Base-by-base conservation (phyloP, 2,797 vertebrate species). In the Meda fulgida region DNA sequence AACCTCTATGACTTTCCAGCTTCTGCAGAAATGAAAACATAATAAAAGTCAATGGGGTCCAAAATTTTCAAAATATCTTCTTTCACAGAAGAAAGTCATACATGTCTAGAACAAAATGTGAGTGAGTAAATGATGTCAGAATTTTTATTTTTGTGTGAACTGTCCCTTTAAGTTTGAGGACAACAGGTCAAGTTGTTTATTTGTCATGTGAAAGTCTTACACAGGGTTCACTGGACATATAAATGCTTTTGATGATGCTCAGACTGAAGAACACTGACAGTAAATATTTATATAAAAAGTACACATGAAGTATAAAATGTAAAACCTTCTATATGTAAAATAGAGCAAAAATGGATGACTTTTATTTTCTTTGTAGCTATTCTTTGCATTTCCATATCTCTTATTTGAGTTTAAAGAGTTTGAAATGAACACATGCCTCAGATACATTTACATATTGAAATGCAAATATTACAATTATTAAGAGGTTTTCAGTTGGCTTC, bases 381-480 rank as follows among this genome's bases (percentile, higher is more conserved):
- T 79, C 7, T 80, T 34, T 66, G 11, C 13, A 9, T 38, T 36
- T n/a, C 53, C 13, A 38, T 58, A 8, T 58, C 21, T 58, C 34
- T 77, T 38, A 51, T 58, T 75, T 53, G 46, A 76, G 73, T 38
- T 58, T 9, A 58, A n/a, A 38, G 51, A n/a, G 10, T n/a, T 53
- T 58, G 75, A 77, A 58, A 58, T 34, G n/a, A 19, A 73, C 76
- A 65, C 65, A 48, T 53, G 51, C 51, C 46, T 73, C 58, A 40
- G 69, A 72, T 26, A 55, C 43, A 76, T 66, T 65, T 58, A 53
- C 71, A 84, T 40, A 36, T 66, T 29, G 66, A n/a, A 67, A 85
- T 85, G 48, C 14, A 80, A 78, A 78, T 63, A 77, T 70, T 51
- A 29, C 84, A 34, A 65, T 80, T 80, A 60, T 82, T 83, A 60